Percentiles rank a stretch among this genome's conserved stretches.
Evolutionary conservation across 2,113 vertebrate genomes (phyloP).

Genomic region (Bambusicola thoracicus): DNA sequence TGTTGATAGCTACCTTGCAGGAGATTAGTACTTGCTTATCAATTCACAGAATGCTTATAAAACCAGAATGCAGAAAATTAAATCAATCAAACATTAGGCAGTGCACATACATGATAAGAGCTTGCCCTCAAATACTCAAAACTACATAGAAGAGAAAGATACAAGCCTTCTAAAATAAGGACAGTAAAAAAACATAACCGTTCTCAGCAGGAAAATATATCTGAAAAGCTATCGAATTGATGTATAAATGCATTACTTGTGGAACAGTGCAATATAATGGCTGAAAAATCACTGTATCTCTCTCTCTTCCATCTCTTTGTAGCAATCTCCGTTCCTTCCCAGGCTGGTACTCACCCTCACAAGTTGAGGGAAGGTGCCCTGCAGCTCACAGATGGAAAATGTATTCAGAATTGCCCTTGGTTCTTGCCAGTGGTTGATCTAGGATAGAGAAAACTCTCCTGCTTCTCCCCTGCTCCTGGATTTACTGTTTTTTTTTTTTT

Average conservation of each 20-base stretch:
- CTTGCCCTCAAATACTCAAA: background rate
- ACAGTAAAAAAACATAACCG: rapidly evolving
- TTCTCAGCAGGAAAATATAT: background rate
- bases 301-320: background rate
- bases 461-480: background rate
- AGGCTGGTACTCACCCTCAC: background rate
- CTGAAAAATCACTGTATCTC: rapidly evolving
- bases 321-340: background rate
- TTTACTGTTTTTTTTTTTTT: background rate
- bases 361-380: background rate
- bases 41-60: background rate
- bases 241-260: background rate
- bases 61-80: background rate
- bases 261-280: background rate
- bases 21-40: background rate
- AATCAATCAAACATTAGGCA: background rate
- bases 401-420: background rate
- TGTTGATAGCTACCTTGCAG: rapidly evolving
- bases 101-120: rapidly evolving
- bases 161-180: background rate
- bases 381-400: background rate
- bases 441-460: background rate
- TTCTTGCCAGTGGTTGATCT: background rate
- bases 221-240: background rate
- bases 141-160: background rate